A percentile compares a stretch with the other conserved stretches of the same genome.
These are phyloP conservation scores for Stictocephala bisonia DNA, from an alignment of 2,888 invertebrate genomes.

Conservation along the genomic window DNA sequence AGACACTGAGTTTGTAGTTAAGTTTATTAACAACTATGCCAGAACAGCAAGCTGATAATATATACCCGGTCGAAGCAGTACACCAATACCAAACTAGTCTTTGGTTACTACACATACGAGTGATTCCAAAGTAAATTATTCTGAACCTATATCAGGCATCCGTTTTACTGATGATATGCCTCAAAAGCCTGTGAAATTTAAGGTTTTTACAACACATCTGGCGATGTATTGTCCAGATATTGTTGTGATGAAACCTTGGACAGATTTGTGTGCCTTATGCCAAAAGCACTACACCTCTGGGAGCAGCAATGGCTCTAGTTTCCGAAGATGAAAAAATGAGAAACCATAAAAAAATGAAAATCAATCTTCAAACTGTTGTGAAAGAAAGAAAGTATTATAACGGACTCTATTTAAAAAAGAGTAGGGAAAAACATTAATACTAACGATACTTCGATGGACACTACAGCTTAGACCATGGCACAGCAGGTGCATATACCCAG, in stretches of 20 bases:
- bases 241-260: conserved; percentile 42
- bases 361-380: not conserved
- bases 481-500: conserved; percentile 50
- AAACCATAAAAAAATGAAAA: conserved; percentile 29
- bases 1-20: too few relatives aligned
- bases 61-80: conserved; percentile 38
- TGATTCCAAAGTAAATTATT: conserved; percentile 39
- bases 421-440: not conserved
- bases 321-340: conserved; percentile 36
- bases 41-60: conserved; percentile 36
- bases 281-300: conserved; percentile 41
- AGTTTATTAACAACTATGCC: conserved; percentile 34
- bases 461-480: conserved; percentile 50
- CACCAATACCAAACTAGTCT: conserved; percentile 33
- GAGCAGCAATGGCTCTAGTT: conserved; percentile 31
- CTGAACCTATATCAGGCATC: conserved; percentile 30
- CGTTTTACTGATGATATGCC: conserved; percentile 37
- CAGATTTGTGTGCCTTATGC: conserved; percentile 30
- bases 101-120: conserved; percentile 28
- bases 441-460: not conserved
- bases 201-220: conserved; percentile 34
- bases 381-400: conserved; percentile 32
- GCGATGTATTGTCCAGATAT: conserved; percentile 16
- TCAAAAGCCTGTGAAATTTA: conserved; percentile 27
- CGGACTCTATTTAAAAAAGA: conserved; percentile 17